These are phyloP conservation scores for Aleiodes leptofemur DNA, from an alignment of 2,888 invertebrate species.

Conservation along the genomic window DNA sequence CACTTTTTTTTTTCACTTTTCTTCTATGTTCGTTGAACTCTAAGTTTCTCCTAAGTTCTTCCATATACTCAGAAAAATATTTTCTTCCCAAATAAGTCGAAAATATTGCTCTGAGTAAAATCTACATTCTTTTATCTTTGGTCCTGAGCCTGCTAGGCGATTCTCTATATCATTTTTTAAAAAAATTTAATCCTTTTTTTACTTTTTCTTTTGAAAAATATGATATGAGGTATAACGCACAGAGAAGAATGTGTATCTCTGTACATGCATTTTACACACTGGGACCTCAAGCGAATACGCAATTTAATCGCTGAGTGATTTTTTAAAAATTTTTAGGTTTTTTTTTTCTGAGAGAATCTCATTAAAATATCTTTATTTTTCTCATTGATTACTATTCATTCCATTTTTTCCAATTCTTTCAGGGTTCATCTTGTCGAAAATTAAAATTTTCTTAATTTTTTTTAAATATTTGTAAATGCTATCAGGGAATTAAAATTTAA, in stretches of 20 bases:
- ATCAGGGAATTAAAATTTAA: conserved; percentile 7
- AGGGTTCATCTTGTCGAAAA: conserved; percentile 7
- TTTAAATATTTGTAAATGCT: background rate
- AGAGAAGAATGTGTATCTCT: conserved; percentile 53
- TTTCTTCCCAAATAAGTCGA: background rate
- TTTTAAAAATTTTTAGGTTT: background rate
- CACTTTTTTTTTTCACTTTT: background rate
- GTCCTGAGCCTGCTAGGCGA: conserved; percentile 48
- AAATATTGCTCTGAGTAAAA: conserved; percentile 1
- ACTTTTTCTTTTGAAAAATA: conserved; percentile 45
- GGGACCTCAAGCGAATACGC: conserved; percentile 52
- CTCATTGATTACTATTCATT: conserved; percentile 40
- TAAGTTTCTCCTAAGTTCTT: background rate
- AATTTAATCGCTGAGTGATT: conserved; percentile 38
- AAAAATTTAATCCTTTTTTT: conserved; percentile 4
- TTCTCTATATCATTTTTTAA: conserved; percentile 27
- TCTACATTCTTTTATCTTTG: conserved; percentile 42
- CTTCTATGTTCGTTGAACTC: conserved; percentile 17
- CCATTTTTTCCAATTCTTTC: conserved; percentile 29
- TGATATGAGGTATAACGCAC: conserved; percentile 67
- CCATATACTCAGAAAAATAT: background rate
- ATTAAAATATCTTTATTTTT: conserved; percentile 57
- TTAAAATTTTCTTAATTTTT: conserved; percentile 12
- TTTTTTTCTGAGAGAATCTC: conserved; percentile 49
- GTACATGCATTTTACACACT: conserved; percentile 45